Evolutionary conservation across 37 sponge, comb jelly and placozoan species (phyloP).

Genomic region (Crambe crambe): DNA sequence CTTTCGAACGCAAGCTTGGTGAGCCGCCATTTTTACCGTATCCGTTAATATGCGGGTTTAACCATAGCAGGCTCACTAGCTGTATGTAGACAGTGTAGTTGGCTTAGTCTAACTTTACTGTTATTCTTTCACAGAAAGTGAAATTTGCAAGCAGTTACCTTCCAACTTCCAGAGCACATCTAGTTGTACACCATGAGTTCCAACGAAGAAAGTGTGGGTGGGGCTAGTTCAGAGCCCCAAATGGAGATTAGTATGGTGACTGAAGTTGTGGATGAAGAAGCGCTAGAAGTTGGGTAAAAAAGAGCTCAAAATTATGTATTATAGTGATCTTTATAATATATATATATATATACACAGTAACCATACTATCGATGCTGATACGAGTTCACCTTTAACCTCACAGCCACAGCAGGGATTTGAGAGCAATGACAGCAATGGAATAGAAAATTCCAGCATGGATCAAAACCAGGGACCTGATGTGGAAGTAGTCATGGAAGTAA

Average conservation of each 20-base stretch:
- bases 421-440: no score
- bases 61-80: neutral
- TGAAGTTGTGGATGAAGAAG: constrained; percentile 19
- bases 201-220: neutral
- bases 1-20: constrained; percentile 32
- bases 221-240: neutral
- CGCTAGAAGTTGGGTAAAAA: no score
- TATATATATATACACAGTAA: neutral
- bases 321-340: no score
- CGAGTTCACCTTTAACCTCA: no score
- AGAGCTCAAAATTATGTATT: no score
- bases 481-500: neutral
- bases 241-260: constrained; percentile 42
- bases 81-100: neutral
- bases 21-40: constrained; percentile 57
- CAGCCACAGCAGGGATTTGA: no score
- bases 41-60: neutral
- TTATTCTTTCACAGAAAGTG: no score
- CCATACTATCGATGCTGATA: neutral
- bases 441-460: neutral
- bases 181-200: neutral
- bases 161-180: neutral
- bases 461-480: constrained; percentile 1
- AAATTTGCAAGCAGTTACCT: no score
- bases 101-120: no score